Evolutionary conservation across 2,888 invertebrate species (phyloP), one percentile per base, ranked within the genome.

Genomic region (Cerceris ruficornis): DNA sequence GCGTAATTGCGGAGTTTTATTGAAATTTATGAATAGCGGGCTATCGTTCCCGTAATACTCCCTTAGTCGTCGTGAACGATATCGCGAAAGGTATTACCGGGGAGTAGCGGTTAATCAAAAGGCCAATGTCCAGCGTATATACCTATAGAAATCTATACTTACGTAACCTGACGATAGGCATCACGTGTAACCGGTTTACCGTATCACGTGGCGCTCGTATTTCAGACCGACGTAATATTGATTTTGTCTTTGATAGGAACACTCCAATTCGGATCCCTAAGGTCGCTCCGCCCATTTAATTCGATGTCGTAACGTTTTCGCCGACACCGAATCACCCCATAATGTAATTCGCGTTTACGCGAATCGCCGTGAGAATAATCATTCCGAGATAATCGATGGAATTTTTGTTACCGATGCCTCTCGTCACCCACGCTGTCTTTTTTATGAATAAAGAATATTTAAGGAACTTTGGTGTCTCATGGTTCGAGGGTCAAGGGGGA

Each of bases 131-230:
- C 79, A 70, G 60, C 50, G 69, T 57, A 52, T 67, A 54, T 77
- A 77, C 58, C 69, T 66, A 59, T 58, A 80, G 73, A 77, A 80
- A 77, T 80, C 79, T 74, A 77, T 69, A 65, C 69, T 80, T 80
- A 80, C 70, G 75, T 80, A 83, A 83, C 77, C 78, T 49, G 83
- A 79, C 73, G 76, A 76, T 76, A 62, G 66, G 73, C 76, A 86
- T 86, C 86, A 84, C 86, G 78, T 83, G 86, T 81, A 84, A 85
- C 71, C 81, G 71, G 86, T 77, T 69, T 75, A 65, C 75, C 81
- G 71, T 84, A 81, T 86, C 86, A 86, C 84, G 84, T 84, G 86
- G 77, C 79, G 74, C 81, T 80, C 76, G 79, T 83, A 69, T 83
- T 81, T 82, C 85, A 77, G 81, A 79, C 79, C 85, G 66, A 76